Base-by-base conservation (phyloP, 37 sponge, comb jelly and placozoan genomes). In the Tethya wilhelma region DNA sequence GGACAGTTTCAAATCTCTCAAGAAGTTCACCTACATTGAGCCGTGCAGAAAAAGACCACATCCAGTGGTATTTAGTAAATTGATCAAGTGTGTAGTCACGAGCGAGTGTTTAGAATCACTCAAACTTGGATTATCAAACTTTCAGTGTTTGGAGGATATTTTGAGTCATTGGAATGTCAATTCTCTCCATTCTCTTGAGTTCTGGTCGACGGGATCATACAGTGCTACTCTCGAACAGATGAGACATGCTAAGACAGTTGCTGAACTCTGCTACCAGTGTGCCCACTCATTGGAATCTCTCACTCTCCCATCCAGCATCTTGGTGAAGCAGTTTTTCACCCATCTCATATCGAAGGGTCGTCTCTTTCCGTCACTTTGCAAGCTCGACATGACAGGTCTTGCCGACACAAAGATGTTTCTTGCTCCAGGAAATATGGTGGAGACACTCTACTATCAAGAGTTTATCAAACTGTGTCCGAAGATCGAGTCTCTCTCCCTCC, bases 321-420 rank as follows among this genome's bases (percentile, higher is more conserved):
- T 74, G 59, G 59, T 74, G 12, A 74, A 74, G 75, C 75, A 53
- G 25, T 74, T 74, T 59, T 74, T 58, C 23, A 56, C 37, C 19
- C 37, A 36, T 8, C 67, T 67, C 4, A 36, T 67, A 36, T 67
- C 67, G 4, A 8, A 31, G 8, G 67, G 37, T 5, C 5, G 12
- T 4, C 17, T 4, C 38, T 67, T 67, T 34, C 38, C 9, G 4
- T 4, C 29, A 36, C 67, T 67, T 36, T 36, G 17, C 8, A 32
- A 4, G 14, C 39, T 67, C 38, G 37, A 31, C 25, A 67, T 67
- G 67, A 67, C 53, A 19, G 53, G 53, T 19, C 9, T 49, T 49
- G 53, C 53, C 9, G 53, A 49, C 53, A 49, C 53, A 19, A 49
- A 49, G 53, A 49, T 49, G 53, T 49, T 49, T 49, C 53, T 49